Conservation (phyloP, 2,797 vertebrate genomes). For the Morus bassanus region DNA sequence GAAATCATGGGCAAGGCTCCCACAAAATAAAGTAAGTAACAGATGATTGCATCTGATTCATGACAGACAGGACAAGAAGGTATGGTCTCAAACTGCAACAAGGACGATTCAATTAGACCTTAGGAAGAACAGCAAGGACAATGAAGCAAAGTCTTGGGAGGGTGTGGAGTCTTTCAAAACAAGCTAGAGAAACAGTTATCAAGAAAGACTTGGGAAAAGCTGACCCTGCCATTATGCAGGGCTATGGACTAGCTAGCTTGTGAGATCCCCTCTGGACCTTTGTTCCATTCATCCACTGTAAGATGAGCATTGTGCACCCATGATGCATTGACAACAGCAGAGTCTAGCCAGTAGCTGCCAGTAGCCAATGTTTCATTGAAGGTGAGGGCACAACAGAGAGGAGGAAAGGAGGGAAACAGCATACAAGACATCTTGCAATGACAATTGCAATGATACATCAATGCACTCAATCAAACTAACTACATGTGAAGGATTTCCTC, state of each 20-base stretch:
- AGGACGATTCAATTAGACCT: neutral
- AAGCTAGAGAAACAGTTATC: neutral
- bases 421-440: neutral
- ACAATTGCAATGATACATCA: neutral
- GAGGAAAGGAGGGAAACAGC: neutral
- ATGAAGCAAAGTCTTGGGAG: neutral
- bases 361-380: fast-evolving
- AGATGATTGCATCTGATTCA: neutral
- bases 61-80: neutral
- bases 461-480: neutral
- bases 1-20: neutral
- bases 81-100: neutral
- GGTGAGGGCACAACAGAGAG: neutral
- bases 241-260: neutral
- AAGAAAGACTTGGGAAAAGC: neutral
- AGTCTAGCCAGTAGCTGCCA: neutral
- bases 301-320: neutral
- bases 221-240: neutral
- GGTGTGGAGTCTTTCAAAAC: neutral
- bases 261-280: neutral
- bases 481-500: neutral
- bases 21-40: neutral
- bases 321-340: neutral
- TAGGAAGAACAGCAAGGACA: neutral
- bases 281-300: neutral